Conservation (phyloP, 37 sponge, comb jelly and placozoan genomes). For the Bolinopsis microptera region DNA sequence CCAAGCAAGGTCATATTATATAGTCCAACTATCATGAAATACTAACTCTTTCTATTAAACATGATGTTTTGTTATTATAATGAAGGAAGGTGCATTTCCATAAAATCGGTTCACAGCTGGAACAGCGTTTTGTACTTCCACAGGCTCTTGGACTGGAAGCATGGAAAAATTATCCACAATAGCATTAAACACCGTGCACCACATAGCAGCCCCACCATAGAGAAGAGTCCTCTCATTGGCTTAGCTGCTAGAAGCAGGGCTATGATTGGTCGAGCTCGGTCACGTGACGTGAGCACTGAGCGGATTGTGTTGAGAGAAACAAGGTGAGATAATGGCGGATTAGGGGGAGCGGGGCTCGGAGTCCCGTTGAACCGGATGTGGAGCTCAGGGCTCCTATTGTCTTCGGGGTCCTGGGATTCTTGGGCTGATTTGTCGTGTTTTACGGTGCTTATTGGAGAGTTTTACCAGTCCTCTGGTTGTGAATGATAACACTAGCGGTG, state of each 20-base stretch:
- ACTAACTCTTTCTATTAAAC: too few species aligned
- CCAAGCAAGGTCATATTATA: too few species aligned
- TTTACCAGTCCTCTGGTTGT: not conserved
- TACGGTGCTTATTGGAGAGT: not conserved
- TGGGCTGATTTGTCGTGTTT: not conserved
- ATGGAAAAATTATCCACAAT: not conserved
- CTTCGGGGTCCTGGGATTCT: not conserved
- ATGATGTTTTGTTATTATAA: not conserved
- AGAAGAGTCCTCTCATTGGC: not conserved
- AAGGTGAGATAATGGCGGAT: too few species aligned
- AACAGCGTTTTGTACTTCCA: not conserved
- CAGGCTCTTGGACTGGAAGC: not conserved
- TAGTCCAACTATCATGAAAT: too few species aligned
- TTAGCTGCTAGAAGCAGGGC: not conserved
- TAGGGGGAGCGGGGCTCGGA: too few species aligned
- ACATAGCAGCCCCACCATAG: not conserved
- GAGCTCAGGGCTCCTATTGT: not conserved
- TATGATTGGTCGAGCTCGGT: not conserved
- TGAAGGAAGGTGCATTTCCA: not conserved
- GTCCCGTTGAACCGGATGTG: not conserved
- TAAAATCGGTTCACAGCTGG: too few species aligned
- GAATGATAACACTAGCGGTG: not conserved
- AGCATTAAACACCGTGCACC: not conserved
- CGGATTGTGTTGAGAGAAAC: not conserved
- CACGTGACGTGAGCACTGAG: not conserved